Conservation (phyloP, 1,140 invertebrate genomes). For the Bombus pascuorum region DNA sequence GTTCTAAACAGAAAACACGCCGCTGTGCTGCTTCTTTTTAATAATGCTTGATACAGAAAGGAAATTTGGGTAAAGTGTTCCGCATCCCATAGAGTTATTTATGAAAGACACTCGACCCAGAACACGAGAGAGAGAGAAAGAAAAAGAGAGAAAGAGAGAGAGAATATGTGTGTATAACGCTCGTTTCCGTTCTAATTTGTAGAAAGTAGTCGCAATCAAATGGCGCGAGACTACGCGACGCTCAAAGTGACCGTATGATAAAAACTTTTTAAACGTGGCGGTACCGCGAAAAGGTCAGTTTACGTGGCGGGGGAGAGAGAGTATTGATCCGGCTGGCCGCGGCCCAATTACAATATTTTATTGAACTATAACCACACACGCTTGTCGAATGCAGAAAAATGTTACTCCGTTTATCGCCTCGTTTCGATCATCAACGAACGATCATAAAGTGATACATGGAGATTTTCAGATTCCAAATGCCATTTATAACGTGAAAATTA, state of each 20-base stretch:
- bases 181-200: conserved; percentile 27
- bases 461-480: neutral
- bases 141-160: too few species aligned
- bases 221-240: neutral
- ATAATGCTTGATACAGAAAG: neutral
- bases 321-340: conserved; percentile 59
- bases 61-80: neutral
- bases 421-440: neutral
- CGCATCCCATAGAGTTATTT: neutral
- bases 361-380: conserved; percentile 54
- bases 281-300: conserved; percentile 40
- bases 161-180: neutral
- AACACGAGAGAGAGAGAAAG: neutral
- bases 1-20: neutral
- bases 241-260: conserved; percentile 31
- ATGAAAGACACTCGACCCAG: conserved; percentile 1
- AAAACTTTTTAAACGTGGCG: conserved; percentile 56
- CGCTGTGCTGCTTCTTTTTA: neutral
- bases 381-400: conserved; percentile 43
- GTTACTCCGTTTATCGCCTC: conserved; percentile 18
- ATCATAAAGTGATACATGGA: neutral
- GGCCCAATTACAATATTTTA: conserved; percentile 69
- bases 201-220: conserved; percentile 17
- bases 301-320: conserved; percentile 29
- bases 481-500: neutral